A percentile compares a stretch with the other conserved stretches of the same genome.
phyloP scores from a whole-genome alignment of 2,888 invertebrate species.

The Hedychridium roseum region DNA sequence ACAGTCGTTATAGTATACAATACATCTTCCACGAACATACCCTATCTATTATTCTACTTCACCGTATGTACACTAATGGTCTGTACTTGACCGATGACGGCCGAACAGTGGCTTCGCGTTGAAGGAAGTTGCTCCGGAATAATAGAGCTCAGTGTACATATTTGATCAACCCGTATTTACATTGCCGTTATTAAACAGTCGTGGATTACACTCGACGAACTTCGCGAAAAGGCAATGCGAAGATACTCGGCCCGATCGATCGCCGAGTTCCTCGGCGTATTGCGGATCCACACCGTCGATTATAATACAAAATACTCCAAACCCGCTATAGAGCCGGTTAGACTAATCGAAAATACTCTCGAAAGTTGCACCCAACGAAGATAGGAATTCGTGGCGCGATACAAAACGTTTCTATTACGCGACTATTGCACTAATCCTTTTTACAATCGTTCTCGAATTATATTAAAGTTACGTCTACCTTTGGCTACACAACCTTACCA shows the following conservation, averaged over 20 bases:
- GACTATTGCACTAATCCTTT: slow-evolving; percentile 44
- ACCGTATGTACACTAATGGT: slow-evolving; percentile 54
- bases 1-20: too few relatives aligned
- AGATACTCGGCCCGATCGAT: background rate
- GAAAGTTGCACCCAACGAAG: too few relatives aligned
- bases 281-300: background rate
- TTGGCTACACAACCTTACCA: too few relatives aligned
- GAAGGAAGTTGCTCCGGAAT: slow-evolving; percentile 47
- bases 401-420: too few relatives aligned
- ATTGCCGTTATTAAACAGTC: slow-evolving; percentile 56
- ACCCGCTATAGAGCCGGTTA: background rate
- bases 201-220: too few relatives aligned
- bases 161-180: slow-evolving; percentile 59
- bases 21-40: slow-evolving; percentile 9
- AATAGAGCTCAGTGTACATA: slow-evolving; percentile 59
- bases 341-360: too few relatives aligned
- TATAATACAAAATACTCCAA: background rate
- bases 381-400: too few relatives aligned
- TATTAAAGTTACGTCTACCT: too few relatives aligned
- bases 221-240: too few relatives aligned
- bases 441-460: slow-evolving; percentile 57
- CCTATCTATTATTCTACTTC: slow-evolving; percentile 41
- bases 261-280: background rate
- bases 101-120: slow-evolving; percentile 37
- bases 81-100: slow-evolving; percentile 47